These are phyloP conservation scores for Bombycilla garrulus DNA, from an alignment of 2,113 vertebrate genomes.

Conservation along the genomic window DNA sequence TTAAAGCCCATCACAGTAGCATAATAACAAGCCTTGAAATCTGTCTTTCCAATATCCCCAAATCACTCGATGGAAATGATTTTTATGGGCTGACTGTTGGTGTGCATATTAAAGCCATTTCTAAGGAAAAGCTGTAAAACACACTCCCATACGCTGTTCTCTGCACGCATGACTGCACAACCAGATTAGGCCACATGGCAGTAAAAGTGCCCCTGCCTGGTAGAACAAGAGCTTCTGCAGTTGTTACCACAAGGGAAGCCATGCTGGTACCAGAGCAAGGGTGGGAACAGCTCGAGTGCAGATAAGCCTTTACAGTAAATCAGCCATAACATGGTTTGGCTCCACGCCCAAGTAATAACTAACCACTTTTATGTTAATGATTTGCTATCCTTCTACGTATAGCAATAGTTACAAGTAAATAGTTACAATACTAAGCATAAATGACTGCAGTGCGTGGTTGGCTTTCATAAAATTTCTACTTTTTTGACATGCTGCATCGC, in stretches of 20 bases:
- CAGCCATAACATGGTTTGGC: constrained; percentile 21
- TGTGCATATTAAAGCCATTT: constrained; percentile 18
- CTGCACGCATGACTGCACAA: constrained; percentile 18
- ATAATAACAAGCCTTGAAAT: constrained; percentile 39
- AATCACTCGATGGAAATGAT: background rate
- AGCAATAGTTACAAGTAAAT: background rate
- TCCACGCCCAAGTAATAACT: constrained; percentile 23
- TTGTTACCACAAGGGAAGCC: background rate
- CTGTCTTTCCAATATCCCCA: background rate
- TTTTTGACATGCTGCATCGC: background rate
- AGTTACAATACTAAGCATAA: background rate
- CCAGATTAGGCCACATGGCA: constrained; percentile 2
- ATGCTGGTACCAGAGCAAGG: background rate
- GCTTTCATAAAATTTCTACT: background rate
- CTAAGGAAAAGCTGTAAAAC: constrained; percentile 30
- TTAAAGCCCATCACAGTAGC: constrained; percentile 33
- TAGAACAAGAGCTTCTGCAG: background rate
- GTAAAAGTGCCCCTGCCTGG: background rate
- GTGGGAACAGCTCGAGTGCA: background rate
- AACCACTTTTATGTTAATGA: constrained; percentile 58
- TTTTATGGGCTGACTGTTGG: constrained; percentile 33
- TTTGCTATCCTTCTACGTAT: constrained; percentile 1
- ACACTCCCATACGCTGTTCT: background rate
- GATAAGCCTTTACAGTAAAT: constrained; percentile 26
- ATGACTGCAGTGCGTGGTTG: background rate